phyloP scores from a whole-genome alignment of 2,888 invertebrate species.

The Gymnosoma rotundatum region DNA sequence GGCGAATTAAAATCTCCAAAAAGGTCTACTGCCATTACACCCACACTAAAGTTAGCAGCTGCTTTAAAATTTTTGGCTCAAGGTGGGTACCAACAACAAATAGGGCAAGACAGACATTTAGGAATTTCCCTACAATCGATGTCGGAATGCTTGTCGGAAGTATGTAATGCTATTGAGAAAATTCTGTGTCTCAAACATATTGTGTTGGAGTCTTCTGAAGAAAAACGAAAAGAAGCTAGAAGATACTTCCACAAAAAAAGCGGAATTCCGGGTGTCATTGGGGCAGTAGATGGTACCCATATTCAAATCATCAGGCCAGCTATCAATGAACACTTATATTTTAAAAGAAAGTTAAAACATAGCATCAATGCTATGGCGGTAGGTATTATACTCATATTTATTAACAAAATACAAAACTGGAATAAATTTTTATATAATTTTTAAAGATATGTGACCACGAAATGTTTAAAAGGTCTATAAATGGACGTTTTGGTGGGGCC shows the following conservation, averaged over 20 bases:
- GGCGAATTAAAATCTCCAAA: slow-evolving; percentile 19
- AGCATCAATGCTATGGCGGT: not conserved
- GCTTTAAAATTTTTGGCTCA: not conserved
- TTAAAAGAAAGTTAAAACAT: not conserved
- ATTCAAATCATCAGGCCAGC: slow-evolving; percentile 1
- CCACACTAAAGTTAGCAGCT: slow-evolving; percentile 1
- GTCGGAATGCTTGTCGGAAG: slow-evolving; percentile 3
- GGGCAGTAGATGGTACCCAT: not conserved
- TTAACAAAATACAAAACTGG: slow-evolving; percentile 6
- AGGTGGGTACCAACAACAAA: not conserved
- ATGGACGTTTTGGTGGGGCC: slow-evolving; percentile 24
- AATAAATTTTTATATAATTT: slow-evolving; percentile 8
- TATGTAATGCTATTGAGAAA: slow-evolving; percentile 20
- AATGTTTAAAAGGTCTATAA: slow-evolving; percentile 15
- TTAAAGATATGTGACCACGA: slow-evolving; percentile 18
- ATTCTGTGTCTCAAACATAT: slow-evolving; percentile 15
- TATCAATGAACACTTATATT: not conserved
- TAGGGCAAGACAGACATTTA: slow-evolving; percentile 1
- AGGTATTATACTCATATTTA: slow-evolving; percentile 4
- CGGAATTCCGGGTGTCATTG: not conserved
- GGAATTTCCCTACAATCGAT: slow-evolving; percentile 8
- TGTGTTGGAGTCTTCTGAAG: slow-evolving; percentile 7
- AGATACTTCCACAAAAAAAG: slow-evolving; percentile 15
- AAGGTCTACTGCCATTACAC: slow-evolving; percentile 1
- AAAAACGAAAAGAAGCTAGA: slow-evolving; percentile 13